Evolutionary conservation across 2,113 vertebrate species (phyloP), one percentile per base, ranked within the genome.

Genomic region (Mola mola): DNA sequence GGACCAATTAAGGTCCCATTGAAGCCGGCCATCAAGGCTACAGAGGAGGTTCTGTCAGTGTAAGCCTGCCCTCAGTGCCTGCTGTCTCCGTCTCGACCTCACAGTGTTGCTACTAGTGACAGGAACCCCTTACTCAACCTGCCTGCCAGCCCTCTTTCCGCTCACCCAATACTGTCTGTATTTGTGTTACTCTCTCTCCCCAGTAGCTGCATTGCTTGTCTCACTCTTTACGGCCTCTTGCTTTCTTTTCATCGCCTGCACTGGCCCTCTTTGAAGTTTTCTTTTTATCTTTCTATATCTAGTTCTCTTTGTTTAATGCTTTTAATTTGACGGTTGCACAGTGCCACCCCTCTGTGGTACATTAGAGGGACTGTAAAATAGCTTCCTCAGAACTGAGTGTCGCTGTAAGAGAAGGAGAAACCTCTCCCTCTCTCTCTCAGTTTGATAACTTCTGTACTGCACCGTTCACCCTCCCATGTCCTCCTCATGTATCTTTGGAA

Each of bases 1-100:
- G 94, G 92, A 91, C 95, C 96, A 97, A 98, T 99, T 97, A 99
- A 94, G 94, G 94, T 92, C 87, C 77, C 81, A 86, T 86, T 93
- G 93, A 93, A 94, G 94, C 93, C 92, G 94, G 93, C 88, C 92
- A 92, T 92, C 76, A 91, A 90, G 93, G 93, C 93, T 77, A 67
- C 75, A 56, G 61, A 46, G 82, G 81, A 83, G 83, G 86, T 78
- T 84, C 83, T 87, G 86, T 87, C 88, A 88, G 77, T 29, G 60
- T 81, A 63, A 60, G 85, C 74, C 79, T 72, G 79, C 86, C 87
- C 86, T 82, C 76, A 55, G 70, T 70, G 80, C 83, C 66, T 4
- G 79, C 84, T 87, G 87, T 87, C 87, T 82, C 73, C 71, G 82
- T 81, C 79, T 82, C 79, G 40, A 61, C 75, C 71, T 82, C 81